Evolutionary conservation across 2,888 invertebrate species (phyloP), one percentile per base, ranked within the genome.

Genomic region (Ischnus inquisitorius): DNA sequence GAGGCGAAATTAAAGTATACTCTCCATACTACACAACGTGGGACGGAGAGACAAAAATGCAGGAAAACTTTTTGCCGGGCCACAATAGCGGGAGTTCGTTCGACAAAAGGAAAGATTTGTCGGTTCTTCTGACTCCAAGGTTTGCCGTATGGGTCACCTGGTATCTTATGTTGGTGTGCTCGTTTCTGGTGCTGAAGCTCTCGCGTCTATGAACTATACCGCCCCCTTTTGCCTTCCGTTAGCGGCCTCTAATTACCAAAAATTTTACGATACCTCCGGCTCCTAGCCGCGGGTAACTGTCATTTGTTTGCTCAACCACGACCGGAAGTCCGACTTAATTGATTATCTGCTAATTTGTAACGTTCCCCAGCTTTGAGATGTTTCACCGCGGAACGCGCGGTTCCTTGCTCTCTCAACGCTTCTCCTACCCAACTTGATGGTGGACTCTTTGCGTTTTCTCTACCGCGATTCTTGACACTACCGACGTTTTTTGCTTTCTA

Each of bases 281-380:
- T 34, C 46, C 60, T 54, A 28, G 12, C 51, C 34, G 57, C 51
- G 25, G 60, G 14, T 68, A 74, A 84, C 87, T 91, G 90, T 90
- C 89, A 90, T 90, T 92, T 91, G 89, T 90, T 91, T 91, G 90
- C 74, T 89, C 86, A 90, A 88, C 87, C 88, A 87, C 84, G 69
- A 87, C 90, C 90, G 90, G 91, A 91, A 90, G 90, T 90, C 86
- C 60, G 64, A 82, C 87, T 87, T 91, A 92, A 92, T 92, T 92
- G 92, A 90, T 92, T 90, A 90, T 91, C 90, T 88, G 91, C 89
- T 92, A 92, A 92, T 92, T 91, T 91, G 91, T 91, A 90, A 89
- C 86, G 89, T 90, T 86, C 74, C 71, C 85, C 62, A 85, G 83
- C 34, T 41, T 87, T 85, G 64, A 67, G 69, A 78, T 39, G 67